Base-by-base conservation (phyloP, 2,888 invertebrate genomes). In the Scaptomyza reducta region DNA sequence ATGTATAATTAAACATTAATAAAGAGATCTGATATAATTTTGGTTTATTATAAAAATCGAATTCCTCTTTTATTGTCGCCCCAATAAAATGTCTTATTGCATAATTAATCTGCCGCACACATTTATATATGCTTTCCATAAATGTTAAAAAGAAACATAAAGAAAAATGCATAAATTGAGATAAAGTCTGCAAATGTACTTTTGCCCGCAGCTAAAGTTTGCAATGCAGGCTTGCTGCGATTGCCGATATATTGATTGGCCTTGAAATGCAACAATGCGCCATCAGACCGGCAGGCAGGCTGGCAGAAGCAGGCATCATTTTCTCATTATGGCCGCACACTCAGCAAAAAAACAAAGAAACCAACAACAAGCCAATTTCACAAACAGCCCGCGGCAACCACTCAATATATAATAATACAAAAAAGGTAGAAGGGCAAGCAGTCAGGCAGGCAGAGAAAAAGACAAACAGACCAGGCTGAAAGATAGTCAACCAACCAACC, bases 221-320 rank as follows among this genome's bases (percentile, higher is more conserved):
- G 38, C 27, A 27, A 58, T 25, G 45, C 40, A 33, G 16, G 3
- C 13, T 58, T 33, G 33, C 10, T 29, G 25, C 31, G 51, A 56
- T 53, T 59, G 40, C 42, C 16, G 47, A 69, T 70, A 82, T 82
- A 71, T 51, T 64, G 83, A 79, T 82, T 70, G 79, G 62, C 62
- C 76, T 70, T 62, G 73, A 63, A 83, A 72, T 62, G 59, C 61
- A 60, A 56, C 55, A 64, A 45, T 22, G 42, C 59, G 38, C 60
- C 75, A 58, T 46, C 38, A 14, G 7, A n/a, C n/a, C 2, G n/a
- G n/a, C n/a, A 35, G n/a, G 6, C 14, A 38, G 7, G 9, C 7
- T 9, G 14, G 38, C 38, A 38, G 58, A 66, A 64, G 78, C 70
- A 74, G 85, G 85, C 85, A 84, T 84, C 78, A 87, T 83, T 87